phyloP scores from a whole-genome alignment of 2,797 vertebrate species.

The Danio kyathit region DNA sequence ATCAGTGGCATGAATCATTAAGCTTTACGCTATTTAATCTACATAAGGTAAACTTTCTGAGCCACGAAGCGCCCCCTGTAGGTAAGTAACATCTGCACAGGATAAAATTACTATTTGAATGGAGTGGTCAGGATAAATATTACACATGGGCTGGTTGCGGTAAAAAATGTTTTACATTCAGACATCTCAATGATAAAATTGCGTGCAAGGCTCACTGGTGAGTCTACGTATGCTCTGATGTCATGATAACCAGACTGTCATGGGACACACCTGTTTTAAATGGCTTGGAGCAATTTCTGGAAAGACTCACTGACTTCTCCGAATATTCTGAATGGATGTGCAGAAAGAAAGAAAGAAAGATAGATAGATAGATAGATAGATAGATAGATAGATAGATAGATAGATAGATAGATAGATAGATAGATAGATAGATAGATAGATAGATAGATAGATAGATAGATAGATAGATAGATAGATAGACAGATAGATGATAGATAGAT shows the following conservation, averaged over 20 bases:
- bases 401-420: too few relatives aligned
- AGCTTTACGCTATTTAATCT: background rate
- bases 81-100: too few relatives aligned
- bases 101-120: background rate
- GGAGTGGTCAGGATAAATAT: too few relatives aligned
- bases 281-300: background rate
- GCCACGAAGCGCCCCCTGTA: background rate
- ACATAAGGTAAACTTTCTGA: background rate
- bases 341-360: too few relatives aligned
- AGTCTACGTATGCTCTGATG: background rate
- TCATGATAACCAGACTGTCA: background rate
- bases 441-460: too few relatives aligned
- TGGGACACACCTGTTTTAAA: background rate
- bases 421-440: too few relatives aligned
- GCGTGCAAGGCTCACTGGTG: background rate
- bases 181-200: background rate
- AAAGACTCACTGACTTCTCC: background rate
- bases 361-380: too few relatives aligned
- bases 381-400: too few relatives aligned
- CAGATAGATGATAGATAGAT: too few relatives aligned
- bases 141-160: background rate
- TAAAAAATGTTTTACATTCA: conserved; percentile 3
- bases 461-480: too few relatives aligned
- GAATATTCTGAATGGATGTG: background rate
- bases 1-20: too few relatives aligned